Conservation (phyloP, 2,888 invertebrate species). For the Escarpia spicata region DNA sequence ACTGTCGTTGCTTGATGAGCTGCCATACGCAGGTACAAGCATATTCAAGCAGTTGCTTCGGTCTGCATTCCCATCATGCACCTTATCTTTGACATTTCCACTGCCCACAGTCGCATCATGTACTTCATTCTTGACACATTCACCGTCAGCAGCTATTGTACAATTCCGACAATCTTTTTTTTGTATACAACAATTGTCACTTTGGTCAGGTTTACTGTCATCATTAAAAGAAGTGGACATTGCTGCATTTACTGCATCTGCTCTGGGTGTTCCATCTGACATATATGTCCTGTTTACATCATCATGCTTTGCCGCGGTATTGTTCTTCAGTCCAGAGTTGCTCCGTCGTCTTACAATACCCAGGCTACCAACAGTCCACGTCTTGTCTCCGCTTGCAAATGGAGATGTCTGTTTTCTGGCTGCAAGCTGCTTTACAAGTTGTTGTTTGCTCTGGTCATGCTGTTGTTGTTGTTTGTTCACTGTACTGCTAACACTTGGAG, state of each 20-base stretch:
- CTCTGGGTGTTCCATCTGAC: not conserved
- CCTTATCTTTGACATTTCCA: not conserved
- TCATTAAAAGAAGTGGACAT: not conserved
- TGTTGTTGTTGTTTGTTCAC: not conserved
- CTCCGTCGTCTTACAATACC: not conserved
- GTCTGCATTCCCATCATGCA: not conserved
- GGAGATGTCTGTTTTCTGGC: not conserved
- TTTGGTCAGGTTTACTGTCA: not conserved
- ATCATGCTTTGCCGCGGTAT: not conserved
- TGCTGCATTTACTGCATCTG: not conserved
- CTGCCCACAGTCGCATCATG: too few relatives aligned
- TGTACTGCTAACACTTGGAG: not conserved
- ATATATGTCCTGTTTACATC: not conserved
- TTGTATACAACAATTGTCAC: too few relatives aligned
- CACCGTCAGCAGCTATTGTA: too few relatives aligned
- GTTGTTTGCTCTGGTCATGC: not conserved
- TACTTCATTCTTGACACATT: too few relatives aligned
- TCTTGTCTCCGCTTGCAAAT: not conserved
- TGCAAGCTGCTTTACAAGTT: not conserved
- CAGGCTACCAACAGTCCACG: not conserved
- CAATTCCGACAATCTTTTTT: too few relatives aligned
- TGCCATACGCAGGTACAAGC: not conserved
- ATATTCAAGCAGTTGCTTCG: not conserved
- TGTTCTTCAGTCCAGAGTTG: not conserved
- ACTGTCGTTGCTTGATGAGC: not conserved